These are phyloP conservation scores for Eudasyphora cyanicolor DNA, from an alignment of 2,888 invertebrate genomes.

Conservation along the genomic window DNA sequence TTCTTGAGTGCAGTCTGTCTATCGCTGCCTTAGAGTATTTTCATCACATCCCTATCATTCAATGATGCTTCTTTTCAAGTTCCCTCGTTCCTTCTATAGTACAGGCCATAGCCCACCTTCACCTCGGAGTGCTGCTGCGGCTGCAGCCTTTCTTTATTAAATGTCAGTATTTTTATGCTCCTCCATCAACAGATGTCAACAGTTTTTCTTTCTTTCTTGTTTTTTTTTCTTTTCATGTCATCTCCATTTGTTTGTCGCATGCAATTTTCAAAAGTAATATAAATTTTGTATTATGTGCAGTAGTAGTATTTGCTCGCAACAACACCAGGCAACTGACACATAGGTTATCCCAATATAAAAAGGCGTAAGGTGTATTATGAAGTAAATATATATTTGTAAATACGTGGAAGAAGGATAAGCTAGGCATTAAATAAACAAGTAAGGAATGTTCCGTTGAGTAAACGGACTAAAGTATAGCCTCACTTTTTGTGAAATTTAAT, in stretches of 20 bases:
- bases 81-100: too few relatives aligned
- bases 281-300: slow-evolving; percentile 4
- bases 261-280: slow-evolving; percentile 30
- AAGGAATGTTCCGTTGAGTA: too few relatives aligned
- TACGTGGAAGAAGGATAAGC: too few relatives aligned
- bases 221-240: slow-evolving; percentile 14
- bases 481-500: too few relatives aligned
- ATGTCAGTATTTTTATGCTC: not conserved
- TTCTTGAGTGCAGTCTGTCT: not conserved
- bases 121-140: too few relatives aligned
- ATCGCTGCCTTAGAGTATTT: not conserved
- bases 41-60: not conserved
- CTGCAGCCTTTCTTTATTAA: not conserved
- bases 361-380: too few relatives aligned
- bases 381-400: too few relatives aligned
- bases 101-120: too few relatives aligned
- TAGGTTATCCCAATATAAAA: too few relatives aligned
- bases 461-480: too few relatives aligned
- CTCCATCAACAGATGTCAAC: slow-evolving; percentile 52
- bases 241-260: slow-evolving; percentile 13
- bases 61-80: not conserved
- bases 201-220: slow-evolving; percentile 30
- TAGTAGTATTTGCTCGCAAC: not conserved
- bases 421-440: too few relatives aligned
- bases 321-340: not conserved